Conservation (phyloP, 1,140 invertebrate species). For the Drosophila kohkoa region DNA sequence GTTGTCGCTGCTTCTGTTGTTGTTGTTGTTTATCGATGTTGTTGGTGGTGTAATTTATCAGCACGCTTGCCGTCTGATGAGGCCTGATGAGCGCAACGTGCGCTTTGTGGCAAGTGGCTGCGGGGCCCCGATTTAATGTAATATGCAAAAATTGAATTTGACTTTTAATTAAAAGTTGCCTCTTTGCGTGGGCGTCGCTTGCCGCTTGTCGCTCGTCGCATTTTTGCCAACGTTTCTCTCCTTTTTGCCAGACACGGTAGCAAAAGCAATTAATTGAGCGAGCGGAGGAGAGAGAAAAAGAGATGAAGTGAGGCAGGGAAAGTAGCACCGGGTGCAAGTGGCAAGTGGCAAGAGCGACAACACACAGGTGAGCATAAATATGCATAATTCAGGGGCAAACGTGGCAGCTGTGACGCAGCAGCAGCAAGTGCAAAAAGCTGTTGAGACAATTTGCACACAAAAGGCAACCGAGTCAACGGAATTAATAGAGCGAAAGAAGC, state of each 20-base stretch:
- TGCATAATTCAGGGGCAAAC: constrained; percentile 61
- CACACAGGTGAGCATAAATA: constrained; percentile 73
- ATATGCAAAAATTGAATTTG: constrained; percentile 80
- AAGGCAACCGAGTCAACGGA: constrained; percentile 14
- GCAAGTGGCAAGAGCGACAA: constrained; percentile 22
- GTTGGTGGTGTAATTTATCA: constrained; percentile 46
- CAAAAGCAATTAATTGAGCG: constrained; percentile 72
- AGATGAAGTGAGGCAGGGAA: not conserved
- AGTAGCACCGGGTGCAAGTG: constrained; percentile 3
- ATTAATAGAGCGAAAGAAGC: constrained; percentile 37
- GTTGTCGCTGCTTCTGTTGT: constrained; percentile 7
- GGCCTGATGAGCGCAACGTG: constrained; percentile 13
- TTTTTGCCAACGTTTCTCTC: constrained; percentile 38
- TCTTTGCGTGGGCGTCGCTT: constrained; percentile 40
- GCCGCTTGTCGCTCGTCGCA: constrained; percentile 1
- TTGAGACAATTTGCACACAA: constrained; percentile 36
- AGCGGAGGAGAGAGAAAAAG: not conserved
- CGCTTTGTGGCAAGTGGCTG: constrained; percentile 37
- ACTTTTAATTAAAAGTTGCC: constrained; percentile 77
- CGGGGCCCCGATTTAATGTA: constrained; percentile 55
- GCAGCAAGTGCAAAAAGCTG: constrained; percentile 40
- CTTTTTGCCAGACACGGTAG: constrained; percentile 38
- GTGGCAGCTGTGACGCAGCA: constrained; percentile 36
- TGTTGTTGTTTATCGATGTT: constrained; percentile 5
- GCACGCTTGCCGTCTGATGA: constrained; percentile 16